phyloP scores from a whole-genome alignment of 1,140 invertebrate genomes.

The Cotesia chilonis region DNA sequence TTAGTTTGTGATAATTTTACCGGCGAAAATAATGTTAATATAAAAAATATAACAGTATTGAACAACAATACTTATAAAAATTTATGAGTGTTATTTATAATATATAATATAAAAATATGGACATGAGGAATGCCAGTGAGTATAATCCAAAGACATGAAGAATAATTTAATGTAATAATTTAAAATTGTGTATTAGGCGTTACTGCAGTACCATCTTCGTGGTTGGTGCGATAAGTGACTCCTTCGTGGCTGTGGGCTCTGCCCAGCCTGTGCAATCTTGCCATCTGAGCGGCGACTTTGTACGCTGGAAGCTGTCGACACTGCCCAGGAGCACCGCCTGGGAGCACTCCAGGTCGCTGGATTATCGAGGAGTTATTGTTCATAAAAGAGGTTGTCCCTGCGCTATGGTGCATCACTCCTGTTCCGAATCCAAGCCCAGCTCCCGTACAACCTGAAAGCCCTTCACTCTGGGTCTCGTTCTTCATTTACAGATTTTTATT shows the following conservation, averaged over 20 bases:
- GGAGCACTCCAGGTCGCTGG: conserved; percentile 50
- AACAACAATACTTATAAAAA: too few species aligned
- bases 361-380: conserved; percentile 42
- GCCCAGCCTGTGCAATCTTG: conserved; percentile 77
- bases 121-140: too few species aligned
- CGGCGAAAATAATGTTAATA: conserved; percentile 25
- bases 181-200: conserved; percentile 70
- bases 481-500: conserved; percentile 33
- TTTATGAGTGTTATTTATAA: too few species aligned
- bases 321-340: conserved; percentile 39
- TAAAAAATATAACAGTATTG: conserved; percentile 8
- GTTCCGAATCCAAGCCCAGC: conserved; percentile 52
- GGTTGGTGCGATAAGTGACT: conserved; percentile 72
- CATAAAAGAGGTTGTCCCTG: conserved; percentile 38
- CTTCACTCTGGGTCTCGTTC: conserved; percentile 59
- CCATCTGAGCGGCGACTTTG: conserved; percentile 82
- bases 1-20: conserved; percentile 12
- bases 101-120: too few species aligned
- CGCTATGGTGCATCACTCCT: conserved; percentile 52
- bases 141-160: background rate
- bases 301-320: conserved; percentile 76
- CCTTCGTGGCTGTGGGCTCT: conserved; percentile 88
- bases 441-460: conserved; percentile 63
- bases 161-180: conserved; percentile 36
- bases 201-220: conserved; percentile 77